These are phyloP conservation scores for Cisticola juncidis DNA, from an alignment of 2,113 vertebrate genomes.

Conservation along the genomic window DNA sequence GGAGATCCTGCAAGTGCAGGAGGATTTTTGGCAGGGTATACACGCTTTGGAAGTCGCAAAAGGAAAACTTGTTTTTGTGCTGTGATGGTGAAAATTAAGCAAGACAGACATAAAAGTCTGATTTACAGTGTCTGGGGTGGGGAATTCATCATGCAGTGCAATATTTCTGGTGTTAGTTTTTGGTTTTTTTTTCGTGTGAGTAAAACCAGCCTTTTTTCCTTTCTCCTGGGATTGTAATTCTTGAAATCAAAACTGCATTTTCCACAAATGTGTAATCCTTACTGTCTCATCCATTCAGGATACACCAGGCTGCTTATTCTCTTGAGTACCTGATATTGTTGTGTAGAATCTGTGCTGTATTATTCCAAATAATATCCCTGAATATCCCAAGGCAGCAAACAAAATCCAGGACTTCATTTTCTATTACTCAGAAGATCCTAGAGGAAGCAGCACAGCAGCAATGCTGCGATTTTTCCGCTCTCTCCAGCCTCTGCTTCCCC, in stretches of 20 bases:
- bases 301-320: neutral
- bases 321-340: neutral
- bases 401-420: conserved; percentile 1
- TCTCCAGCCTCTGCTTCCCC: neutral
- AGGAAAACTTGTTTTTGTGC: neutral
- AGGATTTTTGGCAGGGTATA: neutral
- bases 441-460: neutral
- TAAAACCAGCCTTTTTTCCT: neutral
- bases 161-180: neutral
- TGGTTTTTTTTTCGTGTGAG: neutral
- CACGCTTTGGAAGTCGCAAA: neutral
- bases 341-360: neutral
- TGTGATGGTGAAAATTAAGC: neutral
- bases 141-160: neutral
- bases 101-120: neutral
- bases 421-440: neutral
- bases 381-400: neutral
- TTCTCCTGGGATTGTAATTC: neutral
- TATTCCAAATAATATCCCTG: neutral
- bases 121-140: neutral
- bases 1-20: neutral
- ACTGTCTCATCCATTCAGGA: neutral
- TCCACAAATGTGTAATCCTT: neutral
- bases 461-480: neutral
- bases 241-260: neutral